Evolutionary conservation across 2,888 invertebrate species (phyloP).

Genomic region (Yponomeuta sedellus): DNA sequence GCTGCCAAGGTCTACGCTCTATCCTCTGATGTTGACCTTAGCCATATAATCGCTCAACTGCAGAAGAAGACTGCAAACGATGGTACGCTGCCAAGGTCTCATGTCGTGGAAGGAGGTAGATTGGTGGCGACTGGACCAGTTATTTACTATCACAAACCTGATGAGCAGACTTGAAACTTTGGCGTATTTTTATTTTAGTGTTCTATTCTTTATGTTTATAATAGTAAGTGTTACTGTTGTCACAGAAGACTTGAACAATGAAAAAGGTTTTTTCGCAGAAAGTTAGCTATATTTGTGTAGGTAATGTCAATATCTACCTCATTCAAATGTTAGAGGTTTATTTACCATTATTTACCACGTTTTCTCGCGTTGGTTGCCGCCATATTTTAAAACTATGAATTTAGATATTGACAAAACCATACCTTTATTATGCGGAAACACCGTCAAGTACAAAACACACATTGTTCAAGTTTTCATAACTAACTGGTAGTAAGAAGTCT

Average conservation of each 20-base stretch:
- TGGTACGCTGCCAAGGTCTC: conserved; percentile 52
- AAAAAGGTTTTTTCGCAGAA: too few relatives aligned
- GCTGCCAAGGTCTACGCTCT: conserved; percentile 83
- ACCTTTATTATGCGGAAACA: too few relatives aligned
- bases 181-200: not conserved
- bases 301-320: too few relatives aligned
- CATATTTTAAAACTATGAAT: too few relatives aligned
- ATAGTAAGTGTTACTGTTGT: not conserved
- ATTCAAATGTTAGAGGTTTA: too few relatives aligned
- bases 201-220: not conserved
- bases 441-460: too few relatives aligned
- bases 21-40: conserved; percentile 78
- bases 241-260: too few relatives aligned
- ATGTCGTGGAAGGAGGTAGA: conserved; percentile 79
- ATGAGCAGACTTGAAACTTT: not conserved
- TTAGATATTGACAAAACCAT: too few relatives aligned
- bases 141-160: conserved; percentile 77
- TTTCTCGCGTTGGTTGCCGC: too few relatives aligned
- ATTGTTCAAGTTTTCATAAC: not conserved
- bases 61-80: conserved; percentile 35
- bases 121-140: conserved; percentile 85
- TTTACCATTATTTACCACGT: too few relatives aligned
- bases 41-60: conserved; percentile 66
- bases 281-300: too few relatives aligned
- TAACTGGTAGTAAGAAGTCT: conserved; percentile 12